These are phyloP conservation scores for Porites australiensis DNA, from an alignment of 64 coral and sea anemone genomes.

Conservation along the genomic window DNA sequence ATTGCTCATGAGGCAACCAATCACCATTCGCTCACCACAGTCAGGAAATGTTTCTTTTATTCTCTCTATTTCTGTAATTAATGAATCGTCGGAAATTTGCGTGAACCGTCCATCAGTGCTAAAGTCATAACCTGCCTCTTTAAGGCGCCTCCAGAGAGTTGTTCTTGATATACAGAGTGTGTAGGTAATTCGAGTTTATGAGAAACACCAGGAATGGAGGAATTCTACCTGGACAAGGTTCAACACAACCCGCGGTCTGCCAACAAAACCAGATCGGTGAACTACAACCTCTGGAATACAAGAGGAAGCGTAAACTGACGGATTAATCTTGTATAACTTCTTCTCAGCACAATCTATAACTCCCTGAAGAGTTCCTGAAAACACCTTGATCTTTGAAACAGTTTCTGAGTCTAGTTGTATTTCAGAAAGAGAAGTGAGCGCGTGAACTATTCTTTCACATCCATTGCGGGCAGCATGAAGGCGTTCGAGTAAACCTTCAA, in stretches of 20 bases:
- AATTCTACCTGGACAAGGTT: constrained; percentile 1
- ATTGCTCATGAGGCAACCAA: background rate
- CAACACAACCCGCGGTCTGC: background rate
- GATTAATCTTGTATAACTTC: too few relatives aligned
- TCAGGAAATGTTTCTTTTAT: constrained; percentile 6
- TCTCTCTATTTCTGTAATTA: background rate
- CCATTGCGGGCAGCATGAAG: too few relatives aligned
- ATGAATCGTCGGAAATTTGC: background rate
- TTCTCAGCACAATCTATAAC: too few relatives aligned
- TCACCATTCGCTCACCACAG: constrained; percentile 31
- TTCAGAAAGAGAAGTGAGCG: too few relatives aligned
- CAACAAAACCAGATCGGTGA: background rate
- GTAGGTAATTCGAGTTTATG: background rate
- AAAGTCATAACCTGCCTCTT: background rate
- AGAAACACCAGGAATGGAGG: background rate
- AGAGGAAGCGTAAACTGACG: too few relatives aligned
- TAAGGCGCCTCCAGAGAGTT: background rate
- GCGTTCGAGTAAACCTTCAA: too few relatives aligned
- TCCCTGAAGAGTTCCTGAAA: too few relatives aligned
- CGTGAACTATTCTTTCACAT: too few relatives aligned
- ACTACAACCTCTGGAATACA: background rate
- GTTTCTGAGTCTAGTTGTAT: too few relatives aligned
- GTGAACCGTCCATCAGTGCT: background rate
- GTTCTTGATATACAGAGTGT: constrained; percentile 2
- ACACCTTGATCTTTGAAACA: too few relatives aligned